These are phyloP conservation scores for Hyles vespertilio DNA, from an alignment of 1,140 invertebrate genomes.

Conservation along the genomic window DNA sequence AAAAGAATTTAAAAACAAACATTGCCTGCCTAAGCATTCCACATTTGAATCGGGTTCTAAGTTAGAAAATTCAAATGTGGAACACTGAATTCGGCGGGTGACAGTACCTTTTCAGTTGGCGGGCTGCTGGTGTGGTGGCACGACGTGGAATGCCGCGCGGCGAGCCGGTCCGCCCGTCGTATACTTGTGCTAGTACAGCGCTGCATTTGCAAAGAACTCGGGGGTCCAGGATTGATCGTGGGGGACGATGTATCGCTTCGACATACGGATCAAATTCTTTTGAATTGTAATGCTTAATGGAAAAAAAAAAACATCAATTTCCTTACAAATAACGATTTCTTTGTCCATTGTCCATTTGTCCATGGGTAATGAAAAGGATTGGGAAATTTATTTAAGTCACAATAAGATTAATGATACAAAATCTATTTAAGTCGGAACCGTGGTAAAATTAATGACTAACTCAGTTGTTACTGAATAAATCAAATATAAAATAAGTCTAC, in stretches of 20 bases:
- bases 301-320: too few species aligned
- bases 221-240: slow-evolving; percentile 40
- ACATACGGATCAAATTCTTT: slow-evolving; percentile 29
- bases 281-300: too few species aligned
- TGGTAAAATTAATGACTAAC: too few species aligned
- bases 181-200: slow-evolving; percentile 16
- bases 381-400: too few species aligned
- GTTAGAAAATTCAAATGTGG: slow-evolving; percentile 17
- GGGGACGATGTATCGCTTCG: slow-evolving; percentile 23
- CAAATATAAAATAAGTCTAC: too few species aligned
- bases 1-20: too few species aligned
- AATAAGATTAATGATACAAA: too few species aligned
- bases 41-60: background rate
- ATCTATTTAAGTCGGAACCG: too few species aligned
- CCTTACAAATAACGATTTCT: too few species aligned
- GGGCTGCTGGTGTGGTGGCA: slow-evolving; percentile 32
- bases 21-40: slow-evolving; percentile 1
- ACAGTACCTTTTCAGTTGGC: slow-evolving; percentile 36
- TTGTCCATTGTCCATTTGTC: too few species aligned
- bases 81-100: slow-evolving; percentile 14
- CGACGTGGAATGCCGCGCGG: slow-evolving; percentile 51
- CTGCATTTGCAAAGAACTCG: slow-evolving; percentile 37
- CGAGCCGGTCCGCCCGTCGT: slow-evolving; percentile 14
- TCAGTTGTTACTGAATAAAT: too few species aligned
- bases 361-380: too few species aligned